These are phyloP conservation scores for Cremastobaeus sp. DNA, from an alignment of 2,888 invertebrate genomes.

Conservation along the genomic window DNA sequence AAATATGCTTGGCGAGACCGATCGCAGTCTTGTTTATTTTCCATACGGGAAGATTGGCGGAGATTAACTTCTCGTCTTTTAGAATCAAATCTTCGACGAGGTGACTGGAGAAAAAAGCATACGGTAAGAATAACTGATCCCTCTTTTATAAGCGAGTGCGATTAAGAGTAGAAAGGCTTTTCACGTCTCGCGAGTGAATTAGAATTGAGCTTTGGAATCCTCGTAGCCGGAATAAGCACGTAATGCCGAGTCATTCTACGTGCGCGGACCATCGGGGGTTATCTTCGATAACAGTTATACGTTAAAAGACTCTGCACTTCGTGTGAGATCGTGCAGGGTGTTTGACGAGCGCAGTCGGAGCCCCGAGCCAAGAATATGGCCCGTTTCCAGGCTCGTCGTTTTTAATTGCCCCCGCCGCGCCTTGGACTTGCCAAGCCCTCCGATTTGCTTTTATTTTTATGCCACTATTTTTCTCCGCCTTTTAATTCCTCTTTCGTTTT, in stretches of 20 bases:
- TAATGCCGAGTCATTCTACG: constrained; percentile 43
- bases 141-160: constrained; percentile 21
- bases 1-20: too few relatives aligned
- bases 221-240: constrained; percentile 41
- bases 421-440: constrained; percentile 27
- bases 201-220: constrained; percentile 43
- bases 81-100: constrained; percentile 10
- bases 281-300: constrained; percentile 56
- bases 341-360: constrained; percentile 19
- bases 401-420: constrained; percentile 47
- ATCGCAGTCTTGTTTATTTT: too few relatives aligned
- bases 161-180: constrained; percentile 49
- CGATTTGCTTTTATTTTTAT: constrained; percentile 31
- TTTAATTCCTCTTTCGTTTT: constrained; percentile 23
- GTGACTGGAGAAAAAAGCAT: constrained; percentile 20
- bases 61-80: constrained; percentile 20
- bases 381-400: constrained; percentile 44
- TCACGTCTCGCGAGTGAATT: constrained; percentile 47
- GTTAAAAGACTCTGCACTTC: constrained; percentile 36
- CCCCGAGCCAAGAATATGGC: constrained; percentile 38
- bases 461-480: neutral
- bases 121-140: constrained; percentile 36
- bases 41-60: too few relatives aligned
- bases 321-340: constrained; percentile 14
- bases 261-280: constrained; percentile 44